Evolutionary conservation across 1,140 invertebrate genomes (phyloP).

Genomic region (Bombus ignitus): DNA sequence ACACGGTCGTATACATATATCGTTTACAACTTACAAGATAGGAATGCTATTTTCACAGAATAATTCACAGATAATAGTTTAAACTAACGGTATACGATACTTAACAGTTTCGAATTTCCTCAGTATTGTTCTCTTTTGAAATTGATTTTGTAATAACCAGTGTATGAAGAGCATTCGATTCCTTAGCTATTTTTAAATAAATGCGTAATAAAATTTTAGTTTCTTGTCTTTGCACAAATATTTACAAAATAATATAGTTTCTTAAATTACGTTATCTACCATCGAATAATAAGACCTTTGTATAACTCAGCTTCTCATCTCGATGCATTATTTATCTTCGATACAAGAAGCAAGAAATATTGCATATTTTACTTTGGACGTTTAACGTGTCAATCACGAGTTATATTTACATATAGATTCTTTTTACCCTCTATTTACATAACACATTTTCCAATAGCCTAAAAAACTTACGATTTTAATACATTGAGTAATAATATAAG

Average conservation of each 20-base stretch:
- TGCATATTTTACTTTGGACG: background rate
- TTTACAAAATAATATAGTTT: constrained; percentile 1
- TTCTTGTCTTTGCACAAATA: constrained; percentile 30
- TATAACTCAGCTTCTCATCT: constrained; percentile 26
- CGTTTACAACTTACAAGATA: constrained; percentile 11
- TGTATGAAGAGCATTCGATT: background rate
- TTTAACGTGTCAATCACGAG: constrained; percentile 2
- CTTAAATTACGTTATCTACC: background rate
- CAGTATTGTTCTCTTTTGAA: background rate
- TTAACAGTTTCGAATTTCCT: background rate
- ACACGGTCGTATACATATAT: constrained; percentile 15
- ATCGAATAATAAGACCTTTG: constrained; percentile 12
- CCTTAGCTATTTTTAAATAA: background rate
- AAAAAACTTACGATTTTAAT: background rate
- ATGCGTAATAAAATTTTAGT: background rate
- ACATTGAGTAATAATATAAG: constrained; percentile 12
- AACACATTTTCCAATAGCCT: constrained; percentile 1
- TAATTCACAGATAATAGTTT: background rate
- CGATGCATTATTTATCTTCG: too few species aligned
- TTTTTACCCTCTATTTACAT: background rate
- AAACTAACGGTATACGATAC: background rate
- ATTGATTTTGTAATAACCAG: background rate
- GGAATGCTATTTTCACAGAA: constrained; percentile 1
- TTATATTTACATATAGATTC: background rate
- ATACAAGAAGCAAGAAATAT: background rate